A percentile compares a stretch with the other conserved stretches of the same genome.
Evolutionary conservation across 2,888 invertebrate genomes (phyloP).

Genomic region (Lithosia quadra): DNA sequence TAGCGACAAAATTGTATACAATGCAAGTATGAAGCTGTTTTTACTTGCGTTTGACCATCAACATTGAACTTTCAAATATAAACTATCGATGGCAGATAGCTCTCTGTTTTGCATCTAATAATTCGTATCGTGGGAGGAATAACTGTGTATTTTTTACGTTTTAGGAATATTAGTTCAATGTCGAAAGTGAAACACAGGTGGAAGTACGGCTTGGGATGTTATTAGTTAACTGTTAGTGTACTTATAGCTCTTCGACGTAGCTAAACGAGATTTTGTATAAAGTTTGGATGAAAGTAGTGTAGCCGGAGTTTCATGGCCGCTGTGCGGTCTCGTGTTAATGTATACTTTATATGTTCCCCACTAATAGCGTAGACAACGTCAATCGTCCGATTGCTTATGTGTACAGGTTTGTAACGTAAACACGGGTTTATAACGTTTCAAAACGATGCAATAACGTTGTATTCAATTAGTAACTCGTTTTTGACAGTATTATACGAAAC

Average conservation of each 20-base stretch:
- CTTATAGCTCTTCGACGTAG: constrained; percentile 76
- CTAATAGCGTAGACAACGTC: constrained; percentile 48
- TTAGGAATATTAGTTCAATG: constrained; percentile 12
- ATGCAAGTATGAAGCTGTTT: constrained; percentile 48
- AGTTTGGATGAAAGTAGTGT: constrained; percentile 55
- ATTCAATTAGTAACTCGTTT: background rate
- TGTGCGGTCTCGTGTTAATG: constrained; percentile 51
- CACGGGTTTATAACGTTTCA: constrained; percentile 14
- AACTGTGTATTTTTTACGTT: background rate
- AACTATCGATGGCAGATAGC: background rate
- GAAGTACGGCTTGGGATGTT: constrained; percentile 45
- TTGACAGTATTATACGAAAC: background rate
- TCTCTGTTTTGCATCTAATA: background rate
- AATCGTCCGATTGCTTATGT: constrained; percentile 50
- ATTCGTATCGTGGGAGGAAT: background rate
- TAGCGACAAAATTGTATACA: constrained; percentile 59
- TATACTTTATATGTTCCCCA: constrained; percentile 41
- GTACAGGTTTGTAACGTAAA: constrained; percentile 26
- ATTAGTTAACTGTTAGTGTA: constrained; percentile 77
- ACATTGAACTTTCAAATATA: constrained; percentile 9
- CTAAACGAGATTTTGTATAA: constrained; percentile 68
- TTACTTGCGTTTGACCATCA: constrained; percentile 5
- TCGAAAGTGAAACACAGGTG: constrained; percentile 54
- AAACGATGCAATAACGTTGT: constrained; percentile 12
- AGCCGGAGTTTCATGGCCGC: constrained; percentile 52